Evolutionary conservation across 2,113 vertebrate species (phyloP).

Genomic region (Oreochromis niloticus): DNA sequence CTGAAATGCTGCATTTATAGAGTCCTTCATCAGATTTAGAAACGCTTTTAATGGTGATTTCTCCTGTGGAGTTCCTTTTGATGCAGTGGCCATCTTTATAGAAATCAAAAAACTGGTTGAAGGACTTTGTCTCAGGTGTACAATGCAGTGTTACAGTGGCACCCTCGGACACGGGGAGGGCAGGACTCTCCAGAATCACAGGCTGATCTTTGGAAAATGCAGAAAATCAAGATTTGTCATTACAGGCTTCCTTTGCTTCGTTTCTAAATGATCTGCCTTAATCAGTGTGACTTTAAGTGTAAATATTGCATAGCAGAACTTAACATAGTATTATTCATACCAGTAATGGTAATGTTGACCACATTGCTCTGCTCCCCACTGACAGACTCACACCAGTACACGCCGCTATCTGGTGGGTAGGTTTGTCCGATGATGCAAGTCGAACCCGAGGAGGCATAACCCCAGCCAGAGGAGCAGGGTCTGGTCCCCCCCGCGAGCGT

Average conservation of each 20-base stretch:
- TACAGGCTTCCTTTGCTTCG: accelerated
- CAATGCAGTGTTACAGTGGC: slow-evolving; percentile 9
- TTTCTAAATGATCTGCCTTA: neutral
- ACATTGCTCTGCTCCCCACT: neutral
- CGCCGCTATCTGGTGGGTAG: slow-evolving; percentile 36
- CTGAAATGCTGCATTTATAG: slow-evolving; percentile 40
- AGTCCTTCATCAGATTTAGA: slow-evolving; percentile 33
- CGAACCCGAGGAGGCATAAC: neutral
- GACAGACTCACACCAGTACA: slow-evolving; percentile 43
- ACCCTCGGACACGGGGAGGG: neutral
- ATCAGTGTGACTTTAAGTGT: accelerated
- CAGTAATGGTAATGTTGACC: slow-evolving; percentile 38
- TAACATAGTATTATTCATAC: neutral
- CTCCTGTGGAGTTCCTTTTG: neutral
- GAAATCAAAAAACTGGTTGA: neutral
- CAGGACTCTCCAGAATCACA: slow-evolving; percentile 27
- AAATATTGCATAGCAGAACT: neutral
- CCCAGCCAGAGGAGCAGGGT: slow-evolving; percentile 27
- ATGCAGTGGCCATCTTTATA: slow-evolving; percentile 15
- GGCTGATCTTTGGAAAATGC: neutral
- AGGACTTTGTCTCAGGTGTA: neutral
- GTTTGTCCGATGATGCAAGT: slow-evolving; percentile 4
- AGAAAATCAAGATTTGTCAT: neutral
- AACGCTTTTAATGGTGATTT: neutral
- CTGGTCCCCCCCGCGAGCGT: neutral